phyloP scores from a whole-genome alignment of 1,140 invertebrate species.

The Macrostomum lignano region DNA sequence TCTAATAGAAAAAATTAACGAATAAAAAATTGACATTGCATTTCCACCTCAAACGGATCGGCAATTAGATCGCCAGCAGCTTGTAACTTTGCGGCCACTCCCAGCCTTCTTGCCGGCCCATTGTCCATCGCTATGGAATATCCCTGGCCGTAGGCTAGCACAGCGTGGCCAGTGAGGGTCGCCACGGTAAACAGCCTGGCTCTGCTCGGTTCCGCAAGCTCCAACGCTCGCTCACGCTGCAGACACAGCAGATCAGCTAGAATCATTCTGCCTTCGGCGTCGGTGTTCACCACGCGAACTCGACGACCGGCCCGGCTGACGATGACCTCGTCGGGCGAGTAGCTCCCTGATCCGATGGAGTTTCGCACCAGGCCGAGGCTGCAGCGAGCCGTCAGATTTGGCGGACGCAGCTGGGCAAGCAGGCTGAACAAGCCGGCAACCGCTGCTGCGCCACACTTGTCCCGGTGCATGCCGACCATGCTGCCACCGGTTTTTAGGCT shows the following conservation, averaged over 20 bases:
- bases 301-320: slow-evolving; percentile 3
- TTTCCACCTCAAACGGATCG: too few relatives aligned
- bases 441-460: slow-evolving; percentile 78
- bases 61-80: too few relatives aligned
- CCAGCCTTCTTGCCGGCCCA: too few relatives aligned
- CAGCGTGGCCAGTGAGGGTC: slow-evolving; percentile 64
- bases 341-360: slow-evolving; percentile 38
- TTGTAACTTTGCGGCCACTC: too few relatives aligned
- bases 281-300: slow-evolving; percentile 7
- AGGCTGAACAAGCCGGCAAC: slow-evolving; percentile 54
- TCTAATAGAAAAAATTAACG: too few relatives aligned
- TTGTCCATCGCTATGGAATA: too few relatives aligned
- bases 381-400: slow-evolving; percentile 45
- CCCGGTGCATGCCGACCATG: slow-evolving; percentile 72
- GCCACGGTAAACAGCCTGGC: slow-evolving; percentile 77
- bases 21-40: too few relatives aligned
- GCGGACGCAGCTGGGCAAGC: slow-evolving; percentile 4
- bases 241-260: slow-evolving; percentile 7
- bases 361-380: slow-evolving; percentile 61
- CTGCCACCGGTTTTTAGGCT: slow-evolving; percentile 56
- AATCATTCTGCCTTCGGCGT: slow-evolving; percentile 7
- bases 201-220: too few relatives aligned
- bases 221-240: too few relatives aligned
- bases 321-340: slow-evolving; percentile 6
- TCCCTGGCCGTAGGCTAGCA: slow-evolving; percentile 41